Conservation (phyloP, 2,888 invertebrate species). For the Heliconius hortense region DNA sequence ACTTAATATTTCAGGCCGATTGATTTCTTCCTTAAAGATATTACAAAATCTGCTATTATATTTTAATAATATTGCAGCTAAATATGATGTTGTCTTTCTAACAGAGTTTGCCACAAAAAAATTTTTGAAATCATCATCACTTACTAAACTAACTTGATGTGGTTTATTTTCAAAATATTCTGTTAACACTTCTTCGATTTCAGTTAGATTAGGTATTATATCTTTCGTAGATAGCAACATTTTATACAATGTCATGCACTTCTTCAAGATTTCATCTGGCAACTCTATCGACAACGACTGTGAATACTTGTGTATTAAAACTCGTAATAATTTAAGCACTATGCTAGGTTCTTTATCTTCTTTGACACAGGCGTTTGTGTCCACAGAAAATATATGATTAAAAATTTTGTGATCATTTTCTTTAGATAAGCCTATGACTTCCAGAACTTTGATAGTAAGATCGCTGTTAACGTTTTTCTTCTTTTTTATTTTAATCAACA, state of each 20-base stretch:
- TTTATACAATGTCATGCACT: slow-evolving; percentile 69
- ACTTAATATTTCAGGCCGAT: slow-evolving; percentile 69
- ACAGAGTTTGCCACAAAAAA: slow-evolving; percentile 77
- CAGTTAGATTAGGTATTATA: slow-evolving; percentile 70
- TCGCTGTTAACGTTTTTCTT: slow-evolving; percentile 60
- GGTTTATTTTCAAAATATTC: slow-evolving; percentile 84
- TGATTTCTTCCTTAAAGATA: slow-evolving; percentile 71
- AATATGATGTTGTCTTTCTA: slow-evolving; percentile 80
- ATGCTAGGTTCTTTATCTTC: slow-evolving; percentile 77
- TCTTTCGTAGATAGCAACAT: slow-evolving; percentile 68
- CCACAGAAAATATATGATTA: slow-evolving; percentile 62
- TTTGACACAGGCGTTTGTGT: slow-evolving; percentile 62
- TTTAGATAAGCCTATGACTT: slow-evolving; percentile 63
- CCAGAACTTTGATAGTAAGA: slow-evolving; percentile 68
- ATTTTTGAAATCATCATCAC: slow-evolving; percentile 77
- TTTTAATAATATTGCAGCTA: slow-evolving; percentile 82
- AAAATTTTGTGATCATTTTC: slow-evolving; percentile 73
- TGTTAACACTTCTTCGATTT: slow-evolving; percentile 79
- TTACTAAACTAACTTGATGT: slow-evolving; percentile 77
- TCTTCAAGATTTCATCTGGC: slow-evolving; percentile 61
- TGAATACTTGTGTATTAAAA: slow-evolving; percentile 74
- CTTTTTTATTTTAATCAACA: slow-evolving; percentile 74
- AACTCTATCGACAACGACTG: slow-evolving; percentile 57
- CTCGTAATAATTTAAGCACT: slow-evolving; percentile 75
- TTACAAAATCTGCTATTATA: slow-evolving; percentile 74